Percentiles rank a stretch among this genome's conserved stretches.
phyloP scores from a whole-genome alignment of 2,797 vertebrate genomes.

The Pogoniulus pusillus region DNA sequence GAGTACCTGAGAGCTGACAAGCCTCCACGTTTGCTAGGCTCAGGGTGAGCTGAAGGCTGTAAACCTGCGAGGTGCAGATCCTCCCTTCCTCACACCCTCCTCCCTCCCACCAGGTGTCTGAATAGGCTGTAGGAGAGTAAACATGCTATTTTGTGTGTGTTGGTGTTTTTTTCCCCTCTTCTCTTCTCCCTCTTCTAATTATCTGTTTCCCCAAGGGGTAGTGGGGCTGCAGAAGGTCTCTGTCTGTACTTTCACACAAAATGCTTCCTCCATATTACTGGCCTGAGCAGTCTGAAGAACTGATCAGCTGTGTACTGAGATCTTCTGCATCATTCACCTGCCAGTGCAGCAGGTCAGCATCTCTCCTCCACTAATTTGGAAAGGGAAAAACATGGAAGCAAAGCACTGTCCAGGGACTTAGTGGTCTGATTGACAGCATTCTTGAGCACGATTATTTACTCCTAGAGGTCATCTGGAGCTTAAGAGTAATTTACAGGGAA shows the following conservation, averaged over 20 bases:
- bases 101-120: background rate
- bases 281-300: background rate
- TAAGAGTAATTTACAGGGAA: background rate
- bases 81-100: background rate
- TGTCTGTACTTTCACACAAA: constrained; percentile 10
- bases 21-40: background rate
- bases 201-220: background rate
- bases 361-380: constrained; percentile 26
- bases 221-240: background rate
- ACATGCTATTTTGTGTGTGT: background rate
- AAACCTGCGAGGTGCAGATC: background rate
- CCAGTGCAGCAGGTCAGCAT: constrained; percentile 13
- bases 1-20: background rate
- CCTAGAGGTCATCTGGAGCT: background rate
- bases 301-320: background rate
- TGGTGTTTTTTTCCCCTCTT: fast-evolving
- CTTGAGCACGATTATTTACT: constrained; percentile 4
- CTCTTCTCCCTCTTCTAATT: background rate
- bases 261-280: background rate
- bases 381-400: background rate
- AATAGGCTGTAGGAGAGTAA: background rate
- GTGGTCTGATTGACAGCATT: constrained; percentile 15
- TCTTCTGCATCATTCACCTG: background rate
- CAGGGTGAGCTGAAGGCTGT: background rate
- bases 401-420: background rate